Evolutionary conservation across 2,113 vertebrate genomes (phyloP).

Genomic region (Tympanuchus pallidicinctus): DNA sequence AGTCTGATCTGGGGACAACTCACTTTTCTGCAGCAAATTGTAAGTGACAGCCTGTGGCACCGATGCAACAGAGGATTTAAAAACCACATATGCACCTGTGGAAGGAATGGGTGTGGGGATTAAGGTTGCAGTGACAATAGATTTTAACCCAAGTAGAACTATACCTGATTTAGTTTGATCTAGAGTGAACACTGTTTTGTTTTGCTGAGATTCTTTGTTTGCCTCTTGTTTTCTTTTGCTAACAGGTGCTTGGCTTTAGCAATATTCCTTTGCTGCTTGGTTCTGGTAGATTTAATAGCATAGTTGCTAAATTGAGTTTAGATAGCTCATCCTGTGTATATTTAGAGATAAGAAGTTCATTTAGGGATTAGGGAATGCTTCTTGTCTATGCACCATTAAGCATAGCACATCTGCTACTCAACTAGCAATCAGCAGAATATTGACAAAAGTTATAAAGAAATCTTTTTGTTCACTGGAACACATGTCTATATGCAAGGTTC

Average conservation of each 20-base stretch:
- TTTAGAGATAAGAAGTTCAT: constrained; percentile 85
- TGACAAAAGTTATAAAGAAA: constrained; percentile 83
- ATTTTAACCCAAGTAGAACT: not conserved
- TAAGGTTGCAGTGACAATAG: not conserved
- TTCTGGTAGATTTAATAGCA: constrained; percentile 69
- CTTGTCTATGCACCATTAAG: constrained; percentile 84
- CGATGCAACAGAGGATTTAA: constrained; percentile 12
- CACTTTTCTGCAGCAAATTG: not conserved
- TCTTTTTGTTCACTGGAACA: constrained; percentile 67
- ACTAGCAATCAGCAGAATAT: constrained; percentile 81
- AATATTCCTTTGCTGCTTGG: constrained; percentile 52
- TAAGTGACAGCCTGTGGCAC: not conserved
- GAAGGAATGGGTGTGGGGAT: not conserved
- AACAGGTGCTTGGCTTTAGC: constrained; percentile 50
- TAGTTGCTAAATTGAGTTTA: constrained; percentile 78
- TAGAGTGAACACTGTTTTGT: constrained; percentile 10
- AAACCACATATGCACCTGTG: not conserved
- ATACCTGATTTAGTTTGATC: constrained; percentile 34
- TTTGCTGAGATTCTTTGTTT: not conserved
- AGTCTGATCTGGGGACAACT: constrained; percentile 16
- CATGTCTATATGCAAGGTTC: not conserved
- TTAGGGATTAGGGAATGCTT: constrained; percentile 83
- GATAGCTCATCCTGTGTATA: constrained; percentile 80
- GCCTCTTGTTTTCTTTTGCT: not conserved
- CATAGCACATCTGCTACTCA: constrained; percentile 81